Base-by-base conservation (phyloP, 2,113 vertebrate genomes). In the Marmota monax region DNA sequence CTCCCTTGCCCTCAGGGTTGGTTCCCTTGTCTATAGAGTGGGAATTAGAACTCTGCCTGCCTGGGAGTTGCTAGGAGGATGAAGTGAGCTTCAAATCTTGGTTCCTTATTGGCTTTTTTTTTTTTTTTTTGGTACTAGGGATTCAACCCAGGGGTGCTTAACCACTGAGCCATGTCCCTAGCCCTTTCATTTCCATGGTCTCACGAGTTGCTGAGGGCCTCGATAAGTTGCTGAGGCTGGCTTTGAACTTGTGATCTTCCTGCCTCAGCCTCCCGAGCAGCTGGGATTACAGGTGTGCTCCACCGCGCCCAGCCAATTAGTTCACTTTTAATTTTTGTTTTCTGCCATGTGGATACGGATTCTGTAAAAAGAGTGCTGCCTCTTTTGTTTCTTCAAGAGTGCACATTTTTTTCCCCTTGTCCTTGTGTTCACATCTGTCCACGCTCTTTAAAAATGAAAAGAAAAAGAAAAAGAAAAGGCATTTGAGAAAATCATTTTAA, bases 401-500 rank as follows among this genome's bases (percentile, higher is more conserved):
- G 2, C 39, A 1, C 22, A 13, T 65, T n/a, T 63, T 80, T 84
- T 84, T 93, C 74, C 82, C 65, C 42, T 83, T 58, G 23, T 61
- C 20, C 63, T 87, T 48, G 4, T 70, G 20, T 82, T 95, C 74
- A 73, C 25, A 93, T 20, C 37, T 86, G 29, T 89, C 78, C 23
- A 90, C 29, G 56, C 53, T 88, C 63, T 91, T 94, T 86, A 77
- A 85, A 45, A 93, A 87, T 89, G 77, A 92, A 89, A 94, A 61
- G 45, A 63, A 80, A 85, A 85, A 82, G 11, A 51, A 63, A 80
- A 85, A 85, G 78, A 29, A 84, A 56, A 14, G 27, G 1, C 42
- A 74, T 93, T 91, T 79, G 72, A 97, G 78, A 93, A 88, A 89
- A 74, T 45, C 51, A 89, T 89, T 93, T 95, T 85, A 93, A 84